Base-by-base conservation (phyloP, 2,888 invertebrate species). In the Megalurothrips usitatus region DNA sequence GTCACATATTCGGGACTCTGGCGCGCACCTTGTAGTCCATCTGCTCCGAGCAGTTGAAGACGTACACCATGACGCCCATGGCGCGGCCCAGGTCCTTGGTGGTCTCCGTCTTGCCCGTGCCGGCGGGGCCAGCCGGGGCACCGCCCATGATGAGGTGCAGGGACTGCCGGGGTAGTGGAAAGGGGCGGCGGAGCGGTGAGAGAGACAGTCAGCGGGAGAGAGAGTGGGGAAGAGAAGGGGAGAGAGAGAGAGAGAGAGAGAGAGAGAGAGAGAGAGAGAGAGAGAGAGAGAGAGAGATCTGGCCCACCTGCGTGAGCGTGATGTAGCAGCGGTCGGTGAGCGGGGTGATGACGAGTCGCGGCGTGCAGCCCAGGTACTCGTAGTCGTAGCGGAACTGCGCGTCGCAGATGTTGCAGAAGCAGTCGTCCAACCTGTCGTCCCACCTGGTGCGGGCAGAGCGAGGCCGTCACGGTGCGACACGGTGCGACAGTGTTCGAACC, bases 41-140 rank as follows among this genome's bases (percentile, higher is more conserved):
- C 89, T 97, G 97, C 87, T 97, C 97, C 0, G 97, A 97, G 87
- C 97, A 97, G 87, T 97, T 97, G 88, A 97, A 97, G n/a, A 97
- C 97, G 85, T 97, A 97, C 10, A 97, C 97, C 96, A 97, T 96
- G 86, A 97, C 94, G 75, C 97, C 98, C 3, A 98, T 89, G 17
- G 97, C 96, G 86, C 96, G 91, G 1, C 97, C 98, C 84, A 98
- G 89, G 89, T 98, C 98, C 87, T 98, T 98, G 0, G 97, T 98
- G 0, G 98, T 98, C 88, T 98, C 98, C 0, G 97, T 98, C 89
- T 98, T 98, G 0, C 97, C 97, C 0, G 98, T 98, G 81, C 96
- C 96, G 12, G 97, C 97, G 0, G 98, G 98, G 0, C 97, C 97
- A 2, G 97, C 97, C 0, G 98, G 97, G 1, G 97, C 97, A n/a